Base-by-base conservation (phyloP, 2,888 invertebrate species). In the Phortica okadai region DNA sequence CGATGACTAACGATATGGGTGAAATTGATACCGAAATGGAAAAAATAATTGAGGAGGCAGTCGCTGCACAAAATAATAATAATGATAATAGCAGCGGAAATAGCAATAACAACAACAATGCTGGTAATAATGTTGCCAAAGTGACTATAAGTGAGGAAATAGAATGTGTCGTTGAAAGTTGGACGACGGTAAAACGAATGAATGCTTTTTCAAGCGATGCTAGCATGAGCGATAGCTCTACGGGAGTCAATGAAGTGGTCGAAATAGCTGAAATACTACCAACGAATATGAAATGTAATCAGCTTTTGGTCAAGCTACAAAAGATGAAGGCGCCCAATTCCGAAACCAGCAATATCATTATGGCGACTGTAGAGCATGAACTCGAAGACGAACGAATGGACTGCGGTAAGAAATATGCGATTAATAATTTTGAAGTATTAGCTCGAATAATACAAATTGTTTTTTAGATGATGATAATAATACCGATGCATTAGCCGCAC, bases 221-320 rank as follows among this genome's bases (percentile, higher is more conserved):
- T 70, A 80, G 78, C 0, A 82, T 76, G 41, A 21, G 21, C 41
- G 25, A 62, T 41, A 50, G 42, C 42, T 44, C 41, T 69, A 45
- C 6, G 7, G 41, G 54, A 10, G 54, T 54, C 5, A 79, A 85
- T 33, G 89, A 90, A 74, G 81, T 90, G 16, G 82, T 89, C 0
- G 90, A 90, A 77, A 91, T 91, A 58, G 84, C 93, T 0, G 94
- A 94, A 83, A 93, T 96, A 64, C 87, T 95, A 77, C 95, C 95
- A 0, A 95, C 95, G 0, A 93, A 94, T 79, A 95, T 87, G 0
- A 87, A 95, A 87, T 94, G 94, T 79, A 93, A 93, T 78, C 94
- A 95, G 89, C 87, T 96, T 75, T 90, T 96, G 67, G 94, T 95
- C 0, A 90, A 90, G 78, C 75, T 91, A 21, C 78, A 89, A 62